These are phyloP conservation scores for Eristalis arbustorum DNA, from an alignment of 2,888 invertebrate genomes.

Conservation along the genomic window DNA sequence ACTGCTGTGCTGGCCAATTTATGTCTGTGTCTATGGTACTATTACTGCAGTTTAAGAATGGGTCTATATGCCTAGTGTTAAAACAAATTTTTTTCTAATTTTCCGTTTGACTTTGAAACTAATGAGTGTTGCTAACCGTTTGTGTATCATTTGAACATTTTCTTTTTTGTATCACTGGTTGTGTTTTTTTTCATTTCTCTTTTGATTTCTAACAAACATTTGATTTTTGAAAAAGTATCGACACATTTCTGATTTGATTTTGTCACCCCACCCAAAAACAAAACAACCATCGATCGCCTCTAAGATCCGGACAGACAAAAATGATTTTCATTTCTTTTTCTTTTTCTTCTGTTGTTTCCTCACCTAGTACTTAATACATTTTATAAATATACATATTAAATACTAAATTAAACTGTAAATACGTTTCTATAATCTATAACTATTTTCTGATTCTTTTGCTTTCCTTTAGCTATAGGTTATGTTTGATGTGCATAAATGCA, in stretches of 20 bases:
- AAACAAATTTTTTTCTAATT: slow-evolving; percentile 18
- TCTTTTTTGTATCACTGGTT: not conserved
- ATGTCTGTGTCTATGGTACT: slow-evolving; percentile 41
- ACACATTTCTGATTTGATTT: not conserved
- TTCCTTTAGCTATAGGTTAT: slow-evolving; percentile 63
- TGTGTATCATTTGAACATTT: slow-evolving; percentile 1
- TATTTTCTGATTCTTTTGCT: slow-evolving; percentile 63
- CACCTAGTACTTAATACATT: slow-evolving; percentile 13
- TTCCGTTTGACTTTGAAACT: slow-evolving; percentile 10
- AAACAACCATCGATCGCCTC: not conserved
- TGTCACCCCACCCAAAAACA: not conserved
- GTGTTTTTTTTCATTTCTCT: not conserved
- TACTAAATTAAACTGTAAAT: slow-evolving; percentile 29
- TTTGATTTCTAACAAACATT: not conserved
- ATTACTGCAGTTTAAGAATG: slow-evolving; percentile 70
- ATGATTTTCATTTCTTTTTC: not conserved
- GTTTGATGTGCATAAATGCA: slow-evolving; percentile 56
- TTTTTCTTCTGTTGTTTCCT: not conserved
- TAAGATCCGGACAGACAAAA: not conserved
- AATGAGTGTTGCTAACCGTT: slow-evolving; percentile 30
- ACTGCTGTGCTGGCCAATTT: slow-evolving; percentile 49
- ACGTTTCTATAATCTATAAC: slow-evolving; percentile 44
- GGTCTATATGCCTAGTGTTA: slow-evolving; percentile 69
- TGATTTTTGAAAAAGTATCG: slow-evolving; percentile 2
- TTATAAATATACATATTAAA: not conserved